Evolutionary conservation across 1,140 invertebrate genomes (phyloP).

Genomic region (Pogonomyrmex californicus): DNA sequence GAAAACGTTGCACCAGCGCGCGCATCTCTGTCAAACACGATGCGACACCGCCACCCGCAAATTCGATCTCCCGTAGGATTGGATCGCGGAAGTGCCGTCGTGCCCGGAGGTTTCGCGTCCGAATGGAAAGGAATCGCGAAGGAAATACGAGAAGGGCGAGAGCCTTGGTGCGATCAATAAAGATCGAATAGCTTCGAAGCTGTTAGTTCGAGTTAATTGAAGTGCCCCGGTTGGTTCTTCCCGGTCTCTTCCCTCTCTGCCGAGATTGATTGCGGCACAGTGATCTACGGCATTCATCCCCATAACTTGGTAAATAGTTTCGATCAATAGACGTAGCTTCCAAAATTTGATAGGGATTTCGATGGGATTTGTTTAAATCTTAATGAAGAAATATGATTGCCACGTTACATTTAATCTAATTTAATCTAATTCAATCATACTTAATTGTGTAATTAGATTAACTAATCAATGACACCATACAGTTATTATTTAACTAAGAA

Average conservation of each 20-base stretch:
- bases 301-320: background rate
- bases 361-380: no score
- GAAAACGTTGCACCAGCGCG: conserved; percentile 76
- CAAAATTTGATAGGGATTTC: no score
- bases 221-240: background rate
- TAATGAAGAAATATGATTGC: no score
- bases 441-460: no score
- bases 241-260: background rate
- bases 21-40: conserved; percentile 73
- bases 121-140: background rate
- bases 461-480: no score
- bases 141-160: background rate
- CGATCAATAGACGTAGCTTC: background rate
- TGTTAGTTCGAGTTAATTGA: conserved; percentile 20
- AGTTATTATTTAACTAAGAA: no score
- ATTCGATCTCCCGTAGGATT: conserved; percentile 46
- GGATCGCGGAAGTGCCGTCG: conserved; percentile 26
- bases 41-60: background rate
- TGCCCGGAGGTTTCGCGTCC: background rate
- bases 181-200: conserved; percentile 14
- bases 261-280: conserved; percentile 14
- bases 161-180: background rate
- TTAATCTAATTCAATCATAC: no score
- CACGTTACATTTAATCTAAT: no score
- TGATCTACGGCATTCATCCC: background rate